Conservation (phyloP, 2,113 vertebrate genomes). For the Phocoena phocoena region DNA sequence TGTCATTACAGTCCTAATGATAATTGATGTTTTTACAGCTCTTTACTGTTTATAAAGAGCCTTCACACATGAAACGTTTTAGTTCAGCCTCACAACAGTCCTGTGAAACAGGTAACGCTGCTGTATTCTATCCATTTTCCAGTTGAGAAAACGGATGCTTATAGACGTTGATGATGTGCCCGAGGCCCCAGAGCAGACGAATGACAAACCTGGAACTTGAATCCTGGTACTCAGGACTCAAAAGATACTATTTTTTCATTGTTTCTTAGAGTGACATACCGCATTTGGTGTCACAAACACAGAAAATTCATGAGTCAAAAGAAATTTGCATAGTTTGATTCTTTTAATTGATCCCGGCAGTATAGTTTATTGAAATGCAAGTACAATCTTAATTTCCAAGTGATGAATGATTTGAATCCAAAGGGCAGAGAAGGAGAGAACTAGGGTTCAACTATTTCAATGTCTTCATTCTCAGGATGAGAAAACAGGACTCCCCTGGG, state of each 20-base stretch:
- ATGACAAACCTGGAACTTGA: neutral
- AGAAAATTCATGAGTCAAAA: neutral
- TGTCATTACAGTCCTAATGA: conserved; percentile 21
- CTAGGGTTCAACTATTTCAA: neutral
- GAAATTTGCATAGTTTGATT: neutral
- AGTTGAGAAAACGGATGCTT: conserved; percentile 6
- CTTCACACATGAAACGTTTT: neutral
- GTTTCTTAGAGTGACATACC: neutral
- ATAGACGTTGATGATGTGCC: neutral
- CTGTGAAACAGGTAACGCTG: neutral
- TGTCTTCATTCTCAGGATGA: neutral
- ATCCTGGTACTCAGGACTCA: neutral
- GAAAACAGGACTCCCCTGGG: neutral
- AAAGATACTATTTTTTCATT: neutral
- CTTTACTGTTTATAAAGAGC: conserved; percentile 6
- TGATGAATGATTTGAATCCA: neutral
- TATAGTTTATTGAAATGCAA: neutral
- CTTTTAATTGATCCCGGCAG: conserved; percentile 11
- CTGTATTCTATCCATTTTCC: neutral
- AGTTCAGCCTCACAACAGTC: neutral
- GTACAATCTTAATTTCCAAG: conserved; percentile 47
- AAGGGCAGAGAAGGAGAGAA: neutral
- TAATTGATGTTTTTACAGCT: conserved; percentile 49
- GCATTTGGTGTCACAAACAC: neutral
- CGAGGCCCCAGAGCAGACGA: neutral